Base-by-base conservation (phyloP, 1,140 invertebrate species). In the Laodelphax striatellus region DNA sequence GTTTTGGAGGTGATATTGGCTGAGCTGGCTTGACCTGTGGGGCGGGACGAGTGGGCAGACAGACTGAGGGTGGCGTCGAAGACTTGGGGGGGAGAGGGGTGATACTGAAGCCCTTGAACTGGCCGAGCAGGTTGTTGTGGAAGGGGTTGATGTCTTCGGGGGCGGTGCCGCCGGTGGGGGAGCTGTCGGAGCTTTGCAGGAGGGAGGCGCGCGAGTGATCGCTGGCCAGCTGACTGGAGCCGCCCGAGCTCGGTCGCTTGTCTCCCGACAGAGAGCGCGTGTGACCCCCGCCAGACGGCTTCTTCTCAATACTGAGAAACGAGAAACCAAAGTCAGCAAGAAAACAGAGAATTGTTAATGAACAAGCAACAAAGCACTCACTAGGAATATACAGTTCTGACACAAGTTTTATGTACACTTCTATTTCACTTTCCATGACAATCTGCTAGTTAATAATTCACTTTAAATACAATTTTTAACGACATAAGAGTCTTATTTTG, bases 51-150 rank as follows among this genome's bases (percentile, higher is more conserved):
- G 42, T 58, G 53, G 55, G 60, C 5, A 50, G 55, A 11, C 52
- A 58, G 19, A 9, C 61, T 31, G 54, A 22, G 6, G 52, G 55
- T 1, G 41, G 24, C 17, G 31, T 5, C 1, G 43, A 42, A 21
- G 44, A 41, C 17, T 24, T 57, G 19, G 80, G 82, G 57, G 78
- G 75, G 0, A 89, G 74, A 0, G 87, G 87, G 0, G 82, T 81
- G 24, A 90, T 78, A 1, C 83, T 84, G 70, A 90, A 92, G 1
- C 88, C 88, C 74, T 90, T 90, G 72, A 90, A 91, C 62, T 90
- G 85, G 0, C 89, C 88, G 67, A 90, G 88, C 66, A 92, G 80
- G 60, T 82, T 80, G 64, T 76, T 80, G 63, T 79, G 76, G 65
- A 82, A 65, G 44, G 43, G 71, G 63, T 61, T 75, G 3, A 78